Evolutionary conservation across 1,140 invertebrate genomes (phyloP).

Genomic region (Habropoda laboriosa): DNA sequence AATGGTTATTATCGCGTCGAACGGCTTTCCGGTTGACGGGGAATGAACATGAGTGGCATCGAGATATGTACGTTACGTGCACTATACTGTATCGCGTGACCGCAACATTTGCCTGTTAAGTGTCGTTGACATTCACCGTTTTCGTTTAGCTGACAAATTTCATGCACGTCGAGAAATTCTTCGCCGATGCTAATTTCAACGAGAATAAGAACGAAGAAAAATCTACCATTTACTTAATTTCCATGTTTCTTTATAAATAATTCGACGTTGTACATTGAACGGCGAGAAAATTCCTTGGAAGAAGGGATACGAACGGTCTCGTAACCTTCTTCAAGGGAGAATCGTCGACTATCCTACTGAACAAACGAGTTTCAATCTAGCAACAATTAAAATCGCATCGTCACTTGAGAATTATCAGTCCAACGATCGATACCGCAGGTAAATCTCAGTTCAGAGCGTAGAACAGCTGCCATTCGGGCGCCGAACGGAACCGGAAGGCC

Average conservation of each 20-base stretch:
- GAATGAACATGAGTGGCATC: slow-evolving; percentile 31
- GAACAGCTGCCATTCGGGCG: not conserved
- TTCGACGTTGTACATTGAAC: not conserved
- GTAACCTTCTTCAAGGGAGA: not conserved
- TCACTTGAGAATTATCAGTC: not conserved
- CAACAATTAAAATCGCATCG: no score
- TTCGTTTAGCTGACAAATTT: not conserved
- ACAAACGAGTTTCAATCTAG: no score
- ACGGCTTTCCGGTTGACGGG: slow-evolving; percentile 9
- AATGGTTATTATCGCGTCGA: slow-evolving; percentile 23
- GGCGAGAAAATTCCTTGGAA: no score
- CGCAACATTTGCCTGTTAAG: not conserved
- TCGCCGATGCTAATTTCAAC: not conserved
- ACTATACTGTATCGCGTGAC: not conserved
- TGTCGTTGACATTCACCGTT: not conserved
- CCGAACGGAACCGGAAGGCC: slow-evolving; percentile 10
- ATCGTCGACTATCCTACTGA: not conserved
- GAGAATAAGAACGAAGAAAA: not conserved
- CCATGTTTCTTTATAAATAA: not conserved
- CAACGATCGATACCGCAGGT: not conserved
- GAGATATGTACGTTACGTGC: not conserved
- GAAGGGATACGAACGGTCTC: no score
- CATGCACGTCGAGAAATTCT: not conserved
- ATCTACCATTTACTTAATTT: not conserved
- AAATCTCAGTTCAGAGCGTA: not conserved